A percentile compares a stretch with the other conserved stretches of the same genome.
Evolutionary conservation across 2,888 invertebrate species (phyloP).

Genomic region (Idaea biselata): DNA sequence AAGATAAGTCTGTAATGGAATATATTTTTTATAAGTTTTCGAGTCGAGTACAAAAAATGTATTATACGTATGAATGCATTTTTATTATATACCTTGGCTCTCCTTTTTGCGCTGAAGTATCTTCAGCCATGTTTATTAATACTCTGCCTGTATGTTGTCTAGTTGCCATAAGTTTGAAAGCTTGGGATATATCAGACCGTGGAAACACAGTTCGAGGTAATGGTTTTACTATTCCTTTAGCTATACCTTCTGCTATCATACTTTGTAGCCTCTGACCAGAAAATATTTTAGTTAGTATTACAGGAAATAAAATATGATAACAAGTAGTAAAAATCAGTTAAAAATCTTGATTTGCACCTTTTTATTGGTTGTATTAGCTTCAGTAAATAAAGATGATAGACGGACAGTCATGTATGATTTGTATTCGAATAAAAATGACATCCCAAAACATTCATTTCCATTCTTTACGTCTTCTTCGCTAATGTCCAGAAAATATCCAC

Average conservation of each 20-base stretch:
- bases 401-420: background rate
- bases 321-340: background rate
- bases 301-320: background rate
- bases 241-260: background rate
- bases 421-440: background rate
- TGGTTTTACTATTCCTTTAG: background rate
- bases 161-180: background rate
- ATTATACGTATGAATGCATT: background rate
- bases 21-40: background rate
- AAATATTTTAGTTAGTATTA: background rate
- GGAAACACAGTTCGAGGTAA: background rate
- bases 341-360: background rate
- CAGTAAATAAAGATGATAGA: background rate
- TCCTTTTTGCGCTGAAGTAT: background rate
- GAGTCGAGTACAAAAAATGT: background rate
- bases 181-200: background rate
- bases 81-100: background rate
- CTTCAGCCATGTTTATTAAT: background rate
- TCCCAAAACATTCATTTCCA: background rate
- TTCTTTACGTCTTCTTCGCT: background rate
- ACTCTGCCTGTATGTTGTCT: background rate
- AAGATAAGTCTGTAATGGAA: background rate
- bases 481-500: background rate
- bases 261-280: background rate
- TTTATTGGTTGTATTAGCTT: background rate